These are phyloP conservation scores for Uria aalge DNA, from an alignment of 2,113 vertebrate genomes.

Conservation along the genomic window DNA sequence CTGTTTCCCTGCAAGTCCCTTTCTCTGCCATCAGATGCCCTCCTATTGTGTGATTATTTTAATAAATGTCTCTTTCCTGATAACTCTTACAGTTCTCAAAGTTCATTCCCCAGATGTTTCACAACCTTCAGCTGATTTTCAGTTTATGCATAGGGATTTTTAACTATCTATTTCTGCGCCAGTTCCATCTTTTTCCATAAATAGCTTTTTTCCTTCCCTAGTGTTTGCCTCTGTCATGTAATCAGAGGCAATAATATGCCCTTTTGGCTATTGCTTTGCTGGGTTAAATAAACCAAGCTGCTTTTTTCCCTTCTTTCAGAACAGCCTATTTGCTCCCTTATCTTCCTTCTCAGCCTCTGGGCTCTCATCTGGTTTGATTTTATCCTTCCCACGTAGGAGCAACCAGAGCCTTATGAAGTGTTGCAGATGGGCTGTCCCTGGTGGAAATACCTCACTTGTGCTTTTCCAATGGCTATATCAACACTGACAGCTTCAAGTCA, in stretches of 20 bases:
- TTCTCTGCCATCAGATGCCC: not conserved
- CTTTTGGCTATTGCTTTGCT: not conserved
- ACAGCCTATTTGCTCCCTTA: not conserved
- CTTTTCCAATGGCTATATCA: not conserved
- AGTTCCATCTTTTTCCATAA: not conserved
- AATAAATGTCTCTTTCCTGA: not conserved
- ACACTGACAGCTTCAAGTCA: not conserved
- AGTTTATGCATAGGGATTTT: not conserved
- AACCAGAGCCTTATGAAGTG: not conserved
- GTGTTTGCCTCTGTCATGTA: not conserved
- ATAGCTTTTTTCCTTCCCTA: not conserved
- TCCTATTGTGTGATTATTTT: not conserved
- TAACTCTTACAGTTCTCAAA: not conserved
- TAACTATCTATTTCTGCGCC: not conserved
- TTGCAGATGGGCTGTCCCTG: not conserved
- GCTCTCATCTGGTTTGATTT: not conserved
- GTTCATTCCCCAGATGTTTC: not conserved
- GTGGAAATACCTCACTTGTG: not conserved
- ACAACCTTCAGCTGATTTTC: not conserved
- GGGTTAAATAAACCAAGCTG: not conserved
- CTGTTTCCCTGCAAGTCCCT: not conserved
- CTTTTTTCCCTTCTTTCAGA: not conserved
- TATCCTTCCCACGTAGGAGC: accelerated
- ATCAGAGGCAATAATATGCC: not conserved
- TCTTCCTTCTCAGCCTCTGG: not conserved